Base-by-base conservation (phyloP, 2,797 vertebrate species). In the Gobio occitaniae region DNA sequence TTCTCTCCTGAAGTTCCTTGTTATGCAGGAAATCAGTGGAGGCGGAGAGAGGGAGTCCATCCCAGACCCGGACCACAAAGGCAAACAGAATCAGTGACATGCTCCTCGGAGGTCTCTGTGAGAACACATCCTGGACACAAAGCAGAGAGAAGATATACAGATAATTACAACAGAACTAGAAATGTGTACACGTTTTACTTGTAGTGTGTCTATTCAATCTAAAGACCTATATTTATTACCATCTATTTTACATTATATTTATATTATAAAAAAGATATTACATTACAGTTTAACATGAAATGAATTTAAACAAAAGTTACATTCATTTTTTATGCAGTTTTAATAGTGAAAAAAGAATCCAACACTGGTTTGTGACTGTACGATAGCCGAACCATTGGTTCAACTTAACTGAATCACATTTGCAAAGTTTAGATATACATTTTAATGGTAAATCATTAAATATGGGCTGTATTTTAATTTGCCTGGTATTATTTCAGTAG, bases 31-130 rank as follows among this genome's bases (percentile, higher is more conserved):
- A 99, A 92, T 99, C 97, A 8, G 97, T 98, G 92, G 98, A 99
- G 82, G 97, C 98, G 0, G 98, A 99, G 89, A 99, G 97, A 36
- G 97, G 98, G 90, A 99, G 96, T 85, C 97, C 98, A 91, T 99
- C 98, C 95, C 96, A 97, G 94, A 97, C 95, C 91, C 98, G 94
- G 88, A 97, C 97, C 92, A 99, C 96, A 0, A 97, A 98, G 89
- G 97, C 97, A 87, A 98, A 99, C 88, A 98, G 93, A 96, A 99
- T 99, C 97, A 98, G 94, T 94, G 98, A 96, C 97, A 98, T 99
- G 92, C 94, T 97, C 95, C 91, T 44, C 91, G 32, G 82, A 86
- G 91, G 93, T 87, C 94, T 88, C 95, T 94, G 94, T 96, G 94
- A 93, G 95, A 93, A 94, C 92, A 93, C 90, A 90, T 91, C 88